Base-by-base conservation (phyloP, 2,797 vertebrate species). In the Argentina silus region DNA sequence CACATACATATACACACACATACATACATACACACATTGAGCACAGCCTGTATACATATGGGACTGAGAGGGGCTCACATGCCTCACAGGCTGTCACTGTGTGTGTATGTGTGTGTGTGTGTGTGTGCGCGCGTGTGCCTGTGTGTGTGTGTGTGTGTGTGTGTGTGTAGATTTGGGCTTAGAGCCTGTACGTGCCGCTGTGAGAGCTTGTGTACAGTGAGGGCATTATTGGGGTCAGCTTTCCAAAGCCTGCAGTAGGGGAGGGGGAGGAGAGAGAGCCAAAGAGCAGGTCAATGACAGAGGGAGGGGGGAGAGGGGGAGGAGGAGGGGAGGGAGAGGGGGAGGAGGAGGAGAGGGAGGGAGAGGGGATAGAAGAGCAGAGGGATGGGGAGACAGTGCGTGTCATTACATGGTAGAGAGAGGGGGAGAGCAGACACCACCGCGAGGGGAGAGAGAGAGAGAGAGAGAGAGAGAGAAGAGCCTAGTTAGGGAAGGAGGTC, bases 401-500 rank as follows among this genome's bases (percentile, higher is more conserved):
- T 50, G 57, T 10, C 0, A 9, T 19, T 73, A 4, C 17, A 45
- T 50, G 47, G 42, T 10, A 81, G 53, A 36, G 51, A 60, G 57
- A 73, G 80, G 79, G 82, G 78, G 36, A 78, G 84, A 80, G 79
- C 68, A 76, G 74, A 74, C 81, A 80, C 45, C 44, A 14, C 75
- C 73, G 83, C 79, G 81, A 70, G 74, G 66, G 43, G 45, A 43
- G 56, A 12, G 44, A 57, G 10, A 45, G 67, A 19, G n/a, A n/a
- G 27, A 4, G 67, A 17, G 1, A 56, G 67, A 43, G 53, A 57
- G 67, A 67, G 19, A 14, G 21, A 15, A 17, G 36, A 56, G 47
- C 55, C 55, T 21, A 57, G 55, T 19, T 57, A 66, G 70, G 75
- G 76, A 87, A 81, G 77, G 87, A 85, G 84, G 85, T 85, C 83